Base-by-base conservation (phyloP, 2,888 invertebrate species). In the Heliconius ethilla region DNA sequence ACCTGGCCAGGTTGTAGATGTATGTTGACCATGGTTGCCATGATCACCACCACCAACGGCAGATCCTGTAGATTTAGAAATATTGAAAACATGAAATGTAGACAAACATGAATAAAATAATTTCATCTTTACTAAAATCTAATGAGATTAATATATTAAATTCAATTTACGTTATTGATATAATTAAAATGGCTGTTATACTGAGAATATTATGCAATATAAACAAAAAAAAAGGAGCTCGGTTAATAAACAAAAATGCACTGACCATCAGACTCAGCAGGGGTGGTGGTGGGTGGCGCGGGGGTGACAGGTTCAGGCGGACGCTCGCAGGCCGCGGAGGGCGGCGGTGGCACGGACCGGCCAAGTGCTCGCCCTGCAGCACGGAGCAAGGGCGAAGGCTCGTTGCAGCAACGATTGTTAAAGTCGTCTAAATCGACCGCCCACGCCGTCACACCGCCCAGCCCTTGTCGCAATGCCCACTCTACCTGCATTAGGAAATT, bases 391-490 rank as follows among this genome's bases (percentile, higher is more conserved):
- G 98, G 97, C 83, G 96, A 98, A 0, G 97, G 92, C 86, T 97
- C 98, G 7, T 93, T 92, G 86, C 98, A 98, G 88, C 98, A 98
- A 1, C 96, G 95, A 89, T 98, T 98, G 82, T 95, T 96, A 87
- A 97, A 98, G 88, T 98, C 98, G 83, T 98, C 98, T 83, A 98
- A 89, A 87, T 98, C 98, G 4, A 98, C 95, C 0, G 98, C 98
- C 98, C 98, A 98, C 0, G 97, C 97, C 69, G 97, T 96, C 13
- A 97, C 96, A 7, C 98, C 98, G 0, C 97, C 98, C 79, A 97
- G 96, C 0, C 97, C 96, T 86, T 96, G 95, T 9, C 95, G 93
- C 79, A 96, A 92, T 1, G 98, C 96, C 94, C 97, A 98, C 83
- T 96, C 93, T 22, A 96, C 96, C 96, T 97, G 69, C 13, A 77